Conservation (phyloP, 2,797 vertebrate species). For the Girardinus metallicus region DNA sequence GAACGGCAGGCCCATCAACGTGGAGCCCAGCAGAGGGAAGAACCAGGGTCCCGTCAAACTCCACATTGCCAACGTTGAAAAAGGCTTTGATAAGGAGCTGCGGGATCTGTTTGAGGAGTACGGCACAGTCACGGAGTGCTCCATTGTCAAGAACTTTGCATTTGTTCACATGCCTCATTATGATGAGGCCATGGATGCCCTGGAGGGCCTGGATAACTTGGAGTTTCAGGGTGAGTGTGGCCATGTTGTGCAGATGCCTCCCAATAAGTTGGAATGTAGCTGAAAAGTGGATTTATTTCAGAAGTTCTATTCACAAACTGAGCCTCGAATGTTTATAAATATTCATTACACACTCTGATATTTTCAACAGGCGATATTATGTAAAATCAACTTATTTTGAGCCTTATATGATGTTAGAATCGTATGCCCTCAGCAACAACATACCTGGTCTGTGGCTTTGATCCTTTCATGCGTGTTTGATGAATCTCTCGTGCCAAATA, state of each 20-base stretch:
- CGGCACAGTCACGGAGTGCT: conserved; percentile 80
- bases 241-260: rapidly evolving
- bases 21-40: conserved; percentile 82
- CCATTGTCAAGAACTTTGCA: conserved; percentile 84
- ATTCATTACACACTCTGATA: background rate
- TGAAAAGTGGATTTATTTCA: background rate
- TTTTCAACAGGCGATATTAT: too few relatives aligned
- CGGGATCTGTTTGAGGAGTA: conserved; percentile 82
- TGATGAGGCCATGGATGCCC: conserved; percentile 84
- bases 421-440: too few relatives aligned
- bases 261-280: background rate
- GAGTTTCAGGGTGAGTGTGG: conserved; percentile 79
- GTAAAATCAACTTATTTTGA: too few relatives aligned
- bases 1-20: conserved; percentile 82
- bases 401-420: too few relatives aligned
- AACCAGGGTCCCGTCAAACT: conserved; percentile 83
- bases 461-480: too few relatives aligned
- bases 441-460: too few relatives aligned
- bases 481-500: too few relatives aligned
- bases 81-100: conserved; percentile 78
- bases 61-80: conserved; percentile 84
- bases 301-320: background rate
- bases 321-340: background rate
- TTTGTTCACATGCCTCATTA: conserved; percentile 85
- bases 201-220: conserved; percentile 80